Evolutionary conservation across 92 coral and sea anemone genomes (phyloP), one percentile per base, ranked within the genome.

Genomic region (Porites rus): DNA sequence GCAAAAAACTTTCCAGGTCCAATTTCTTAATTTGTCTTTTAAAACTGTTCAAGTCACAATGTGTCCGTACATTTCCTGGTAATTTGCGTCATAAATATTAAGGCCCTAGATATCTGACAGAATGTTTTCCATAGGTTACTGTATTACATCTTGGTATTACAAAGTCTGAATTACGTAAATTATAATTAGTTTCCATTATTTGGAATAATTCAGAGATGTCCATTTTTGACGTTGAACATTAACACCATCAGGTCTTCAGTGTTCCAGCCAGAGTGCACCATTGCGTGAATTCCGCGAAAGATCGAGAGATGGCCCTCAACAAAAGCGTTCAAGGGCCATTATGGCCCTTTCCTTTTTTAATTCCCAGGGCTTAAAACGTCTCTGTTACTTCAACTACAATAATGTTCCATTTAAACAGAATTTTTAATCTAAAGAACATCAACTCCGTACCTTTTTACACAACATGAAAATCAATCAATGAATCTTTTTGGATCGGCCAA

Each of bases 201-300:
- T 65, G 70, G 70, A 65, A 65, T 17, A 65, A 65, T 65, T 11
- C 70, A 65, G 70, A 65, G 28, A 65, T 65, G 70, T 65, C 13
- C 59, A 8, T 54, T 54, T 76, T 52, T 76, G 18, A 76, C 81
- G 68, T 77, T 77, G 65, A 77, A 77, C 84, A 25, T 79, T 64
- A 24, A 54, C 20, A 60, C 72, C 84, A 79, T 61, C 74, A 65
- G 43, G 82, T 77, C 82, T 58, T 77, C 71, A 77, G 10, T 77
- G 22, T 77, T 77, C 31, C 58, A 58, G 10, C 58, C 31, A 2
- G 31, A 28, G 31, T 28, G 31, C 0, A 2, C 31, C 31, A 28
- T 28, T 28, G 31, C 4, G 31, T 28, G 31, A 28, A 28, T 28
- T 3, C 31, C 2, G 31, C 2, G 4, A 28, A 28, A 28, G 31